Base-by-base conservation (phyloP, 2,888 invertebrate species). In the Rhorus exstirpatorius region DNA sequence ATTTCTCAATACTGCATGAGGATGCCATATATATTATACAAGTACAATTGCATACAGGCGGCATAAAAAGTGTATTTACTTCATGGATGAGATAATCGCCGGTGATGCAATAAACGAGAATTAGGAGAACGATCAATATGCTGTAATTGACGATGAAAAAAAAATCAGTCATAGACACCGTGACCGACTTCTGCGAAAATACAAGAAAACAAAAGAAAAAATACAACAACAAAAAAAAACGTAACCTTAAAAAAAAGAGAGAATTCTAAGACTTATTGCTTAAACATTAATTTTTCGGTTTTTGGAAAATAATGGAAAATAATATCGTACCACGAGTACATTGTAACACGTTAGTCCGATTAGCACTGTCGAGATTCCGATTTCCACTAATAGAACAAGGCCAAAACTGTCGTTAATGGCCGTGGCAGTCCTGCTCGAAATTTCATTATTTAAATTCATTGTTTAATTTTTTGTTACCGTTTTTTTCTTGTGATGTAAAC, bases 61-160 rank as follows among this genome's bases (percentile, higher is more conserved):
- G n/a, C n/a, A n/a, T n/a, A n/a, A n/a, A n/a, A n/a, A n/a, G 31
- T n/a, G n/a, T n/a, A n/a, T 10, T 75, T 75, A 87, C 88, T 83
- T 88, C 85, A 38, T 61, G 60, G 21, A 84, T 79, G 1, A 88
- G 71, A 68, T 76, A 84, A n/a, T 88, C 86, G 3, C 88, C 88
- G 38, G 83, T 75, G 21, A 86, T 63, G 49, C 88, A 88, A 19
- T 87, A 86, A 35, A 83, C 83, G 26, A 79, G 85, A 2, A 87
- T 77, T 68, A 85, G 63, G 24, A 84, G 14, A 0, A 84, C n/a
- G 4, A 86, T 26, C 4, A 82, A 61, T 3, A 60, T 7, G 3
- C 63, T 71, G 21, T 84, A 86, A 68, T 14, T 46, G 10, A 63
- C 6, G 12, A 80, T 24, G 19, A 60, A 67, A 8, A 68, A 8